Base-by-base conservation (phyloP, 2,888 invertebrate species). In the Leptopilina myrica region DNA sequence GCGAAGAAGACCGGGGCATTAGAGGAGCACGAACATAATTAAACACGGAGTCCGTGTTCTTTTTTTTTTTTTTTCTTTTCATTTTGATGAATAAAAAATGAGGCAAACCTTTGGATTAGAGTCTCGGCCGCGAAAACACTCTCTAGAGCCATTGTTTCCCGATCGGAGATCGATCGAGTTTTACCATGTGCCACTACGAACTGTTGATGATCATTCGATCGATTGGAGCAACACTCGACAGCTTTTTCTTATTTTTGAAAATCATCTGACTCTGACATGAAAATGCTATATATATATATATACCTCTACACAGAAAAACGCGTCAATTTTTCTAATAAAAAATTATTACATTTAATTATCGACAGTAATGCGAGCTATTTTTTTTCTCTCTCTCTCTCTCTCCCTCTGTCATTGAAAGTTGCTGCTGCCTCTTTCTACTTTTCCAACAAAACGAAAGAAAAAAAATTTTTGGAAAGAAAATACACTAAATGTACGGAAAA, bases 31-130 rank as follows among this genome's bases (percentile, higher is more conserved):
- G 73, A 79, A 69, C 64, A 73, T 59, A 43, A 20, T 49, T 20
- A 77, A 26, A 33, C 40, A 78, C 75, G 75, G 59, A 73, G 64
- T 78, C 76, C 76, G 65, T 53, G 65, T 78, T 78, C 20, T 33
- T 5, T 33, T 33, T 33, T 33, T 33, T 33, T 78, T 78, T 1
- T 33, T 5, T 33, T 33, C 3, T 33, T 33, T 33, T 33, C 64
- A 76, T 73, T 80, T 78, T 76, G 81, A 80, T 81, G 86, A 88
- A 89, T 87, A 89, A 89, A 89, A 89, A 90, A 89, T 89, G 86
- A 88, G 88, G 89, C 91, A 92, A 92, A 92, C 91, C 91, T 92
- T 91, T 91, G 91, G 81, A 91, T 90, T 87, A 90, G 89, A 89
- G 90, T 90, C 89, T 92, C 91, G 84, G 91, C 89, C 91, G 89